Evolutionary conservation across 2,113 vertebrate species (phyloP).

Genomic region (Gorsachius goisagi): DNA sequence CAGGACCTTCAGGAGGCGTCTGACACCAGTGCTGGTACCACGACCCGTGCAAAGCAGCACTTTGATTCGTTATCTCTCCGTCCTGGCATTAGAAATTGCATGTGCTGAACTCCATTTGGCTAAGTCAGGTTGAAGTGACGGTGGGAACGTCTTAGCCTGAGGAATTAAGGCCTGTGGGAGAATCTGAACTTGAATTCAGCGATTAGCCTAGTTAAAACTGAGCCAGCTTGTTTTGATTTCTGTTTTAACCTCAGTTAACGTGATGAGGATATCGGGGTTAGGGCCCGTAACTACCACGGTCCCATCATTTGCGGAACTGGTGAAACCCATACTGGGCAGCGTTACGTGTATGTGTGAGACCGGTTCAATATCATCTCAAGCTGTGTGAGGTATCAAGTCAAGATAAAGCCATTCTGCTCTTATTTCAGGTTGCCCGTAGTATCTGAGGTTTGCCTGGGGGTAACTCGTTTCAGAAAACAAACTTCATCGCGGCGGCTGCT

Average conservation of each 20-base stretch:
- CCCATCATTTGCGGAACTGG: not conserved
- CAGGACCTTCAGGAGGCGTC: not conserved
- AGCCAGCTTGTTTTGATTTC: not conserved
- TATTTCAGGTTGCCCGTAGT: not conserved
- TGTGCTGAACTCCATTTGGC: fast-evolving
- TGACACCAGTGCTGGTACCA: not conserved
- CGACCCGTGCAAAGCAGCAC: not conserved
- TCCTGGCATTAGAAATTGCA: not conserved
- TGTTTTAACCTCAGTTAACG: not conserved
- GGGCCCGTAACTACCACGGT: not conserved
- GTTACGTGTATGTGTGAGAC: fast-evolving
- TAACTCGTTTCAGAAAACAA: not conserved
- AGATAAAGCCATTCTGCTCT: not conserved
- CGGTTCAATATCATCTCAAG: not conserved
- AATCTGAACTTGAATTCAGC: not conserved
- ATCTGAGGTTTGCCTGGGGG: not conserved
- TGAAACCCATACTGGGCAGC: not conserved
- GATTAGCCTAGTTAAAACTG: not conserved
- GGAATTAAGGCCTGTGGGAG: not conserved
- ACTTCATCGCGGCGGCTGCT: not conserved
- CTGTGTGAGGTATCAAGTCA: not conserved
- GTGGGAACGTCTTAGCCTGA: not conserved
- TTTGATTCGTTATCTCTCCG: fast-evolving
- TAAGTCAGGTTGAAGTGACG: not conserved
- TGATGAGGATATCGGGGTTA: fast-evolving